Base-by-base conservation (phyloP, 37 sponge, comb jelly and placozoan genomes). In the Trichoplax adhaerens region DNA sequence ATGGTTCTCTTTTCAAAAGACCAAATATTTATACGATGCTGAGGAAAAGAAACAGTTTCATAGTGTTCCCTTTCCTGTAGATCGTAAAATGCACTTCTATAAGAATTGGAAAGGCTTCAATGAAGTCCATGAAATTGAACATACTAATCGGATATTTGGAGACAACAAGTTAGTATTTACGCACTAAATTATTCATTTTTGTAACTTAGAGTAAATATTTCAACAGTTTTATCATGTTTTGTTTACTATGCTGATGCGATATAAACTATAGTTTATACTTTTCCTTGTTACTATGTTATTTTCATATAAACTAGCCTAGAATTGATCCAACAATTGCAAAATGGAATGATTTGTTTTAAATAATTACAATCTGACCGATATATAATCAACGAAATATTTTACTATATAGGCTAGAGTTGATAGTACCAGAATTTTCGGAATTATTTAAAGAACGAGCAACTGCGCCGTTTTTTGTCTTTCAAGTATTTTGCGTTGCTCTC, bases 381-480 rank as follows among this genome's bases (percentile, higher is more conserved):
- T 29, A 29, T 29, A 29, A 29, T 29, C 29, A 29, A 29, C 29
- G 29, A 29, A 29, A 29, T 29, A 29, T 7, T 1, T 50, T 57
- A 8, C 0, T 48, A 12, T 75, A 0, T 48, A 87, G 92, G 61
- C 53, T 85, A 64, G 77, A 87, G 46, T 71, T 94, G 54, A 77
- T 74, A 1, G 53, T 70, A 1, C 99, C 99, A 10, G 82, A 83
- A 48, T 96, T 96, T 80, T 80, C 77, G 77, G 68, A 67, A 3
- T 63, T 96, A 70, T 96, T 96, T 72, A 75, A 52, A 56, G 99
- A 96, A 84, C 72, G 93, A 48, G 92, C 92, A 0, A 88, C 90
- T 8, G 92, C 99, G 56, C 98, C 98, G 1, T 95, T 95, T 83
- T 96, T 96, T 81, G 90, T 96, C 51, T 96, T 96, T 76, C 99